Conservation (phyloP, 2,113 vertebrate species). For the Tragelaphus buxtoni region DNA sequence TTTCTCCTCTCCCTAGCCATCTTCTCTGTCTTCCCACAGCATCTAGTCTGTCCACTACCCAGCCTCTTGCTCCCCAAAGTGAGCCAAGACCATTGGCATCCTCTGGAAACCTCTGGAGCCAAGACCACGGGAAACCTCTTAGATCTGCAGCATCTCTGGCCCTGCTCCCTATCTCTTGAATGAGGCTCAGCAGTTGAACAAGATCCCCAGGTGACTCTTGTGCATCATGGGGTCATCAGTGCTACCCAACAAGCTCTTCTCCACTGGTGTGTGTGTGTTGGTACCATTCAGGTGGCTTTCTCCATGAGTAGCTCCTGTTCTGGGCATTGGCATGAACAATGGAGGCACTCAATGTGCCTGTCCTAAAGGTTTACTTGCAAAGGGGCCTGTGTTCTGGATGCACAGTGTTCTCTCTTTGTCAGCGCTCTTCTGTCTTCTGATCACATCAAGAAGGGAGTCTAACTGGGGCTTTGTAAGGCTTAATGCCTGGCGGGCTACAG, state of each 20-base stretch:
- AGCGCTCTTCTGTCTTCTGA: neutral
- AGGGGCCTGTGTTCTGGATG: neutral
- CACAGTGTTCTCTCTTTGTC: neutral
- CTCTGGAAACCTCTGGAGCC: neutral
- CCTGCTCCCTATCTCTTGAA: neutral
- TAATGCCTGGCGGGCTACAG: neutral
- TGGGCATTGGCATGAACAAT: neutral
- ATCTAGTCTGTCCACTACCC: neutral
- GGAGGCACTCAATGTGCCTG: neutral
- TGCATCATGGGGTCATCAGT: rapidly evolving
- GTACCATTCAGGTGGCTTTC: neutral
- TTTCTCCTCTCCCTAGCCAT: neutral
- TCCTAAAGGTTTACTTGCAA: neutral
- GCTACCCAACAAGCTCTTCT: neutral
- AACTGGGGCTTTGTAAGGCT: neutral
- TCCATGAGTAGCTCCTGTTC: neutral
- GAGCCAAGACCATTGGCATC: neutral
- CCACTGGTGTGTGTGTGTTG: rapidly evolving
- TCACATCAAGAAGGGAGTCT: neutral
- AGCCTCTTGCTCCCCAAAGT: neutral
- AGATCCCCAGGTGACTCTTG: too few species aligned
- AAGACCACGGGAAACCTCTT: neutral
- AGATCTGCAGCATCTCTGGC: neutral
- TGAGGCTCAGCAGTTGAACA: neutral
- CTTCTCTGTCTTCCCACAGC: neutral